A percentile compares a stretch with the other conserved stretches of the same genome.
Conservation (phyloP, 1,140 invertebrate genomes). For the Phenacoccus solenopsis region DNA sequence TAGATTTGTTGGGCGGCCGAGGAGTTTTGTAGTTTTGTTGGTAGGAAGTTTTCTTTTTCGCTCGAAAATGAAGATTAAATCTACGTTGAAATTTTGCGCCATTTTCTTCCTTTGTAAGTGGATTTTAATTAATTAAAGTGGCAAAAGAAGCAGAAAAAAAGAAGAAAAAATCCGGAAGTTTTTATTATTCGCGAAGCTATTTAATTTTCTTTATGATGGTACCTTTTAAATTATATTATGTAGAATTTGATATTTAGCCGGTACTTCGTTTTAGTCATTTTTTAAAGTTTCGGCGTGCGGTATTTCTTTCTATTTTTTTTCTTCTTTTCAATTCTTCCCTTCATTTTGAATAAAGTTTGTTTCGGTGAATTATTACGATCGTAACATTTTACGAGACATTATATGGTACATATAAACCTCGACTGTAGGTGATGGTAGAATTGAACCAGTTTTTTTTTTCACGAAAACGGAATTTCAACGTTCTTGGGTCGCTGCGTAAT, state of each 20-base stretch:
- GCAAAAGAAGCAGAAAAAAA: not conserved
- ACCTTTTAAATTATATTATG: not conserved
- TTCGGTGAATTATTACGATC: no score
- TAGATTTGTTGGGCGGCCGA: no score
- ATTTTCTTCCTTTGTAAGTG: not conserved
- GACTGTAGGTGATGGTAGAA: no score
- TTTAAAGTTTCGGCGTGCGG: not conserved
- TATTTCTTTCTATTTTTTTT: not conserved
- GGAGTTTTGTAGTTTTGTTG: no score
- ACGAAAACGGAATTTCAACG: no score
- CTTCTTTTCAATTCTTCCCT: no score
- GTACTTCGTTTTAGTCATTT: not conserved
- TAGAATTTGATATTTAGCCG: not conserved
- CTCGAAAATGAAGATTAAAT: not conserved
- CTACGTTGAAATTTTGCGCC: constrained; percentile 1
- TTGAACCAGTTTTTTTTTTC: no score
- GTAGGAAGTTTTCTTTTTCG: not conserved
- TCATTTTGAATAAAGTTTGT: no score
- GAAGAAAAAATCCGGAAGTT: not conserved
- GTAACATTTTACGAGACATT: no score
- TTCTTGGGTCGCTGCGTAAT: no score
- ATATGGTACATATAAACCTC: no score
- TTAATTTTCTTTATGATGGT: constrained; percentile 3
- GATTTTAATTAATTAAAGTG: not conserved
- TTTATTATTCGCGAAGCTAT: not conserved